Percentiles rank a stretch among this genome's conserved stretches.
Conservation (phyloP, 2,888 invertebrate species). For the Julus scandinavius region DNA sequence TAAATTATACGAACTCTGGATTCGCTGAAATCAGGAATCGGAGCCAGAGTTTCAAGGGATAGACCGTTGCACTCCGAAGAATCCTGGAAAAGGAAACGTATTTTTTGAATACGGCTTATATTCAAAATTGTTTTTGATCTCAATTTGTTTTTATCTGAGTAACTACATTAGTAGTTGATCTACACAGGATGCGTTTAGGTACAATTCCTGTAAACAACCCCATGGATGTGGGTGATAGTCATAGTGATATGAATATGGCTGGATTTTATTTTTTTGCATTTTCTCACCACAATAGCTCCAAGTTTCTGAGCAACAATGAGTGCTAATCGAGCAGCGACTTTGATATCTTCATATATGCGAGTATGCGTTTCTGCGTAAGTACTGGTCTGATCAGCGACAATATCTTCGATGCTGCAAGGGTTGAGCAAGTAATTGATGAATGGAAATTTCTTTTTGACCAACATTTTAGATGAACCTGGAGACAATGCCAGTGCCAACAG, state of each 20-base stretch:
- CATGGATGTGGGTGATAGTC: too few species aligned
- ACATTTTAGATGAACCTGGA: background rate
- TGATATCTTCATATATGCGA: conserved; percentile 35
- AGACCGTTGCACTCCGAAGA: conserved; percentile 44
- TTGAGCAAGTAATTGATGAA: conserved; percentile 32
- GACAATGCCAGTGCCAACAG: conserved; percentile 25
- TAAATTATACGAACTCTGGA: background rate
- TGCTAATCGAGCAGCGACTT: background rate
- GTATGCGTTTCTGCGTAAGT: background rate
- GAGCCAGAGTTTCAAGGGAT: conserved; percentile 20
- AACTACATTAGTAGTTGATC: too few species aligned
- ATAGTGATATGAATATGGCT: background rate
- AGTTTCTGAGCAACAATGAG: conserved; percentile 35
- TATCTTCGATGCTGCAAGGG: conserved; percentile 19
- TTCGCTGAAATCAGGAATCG: conserved; percentile 22
- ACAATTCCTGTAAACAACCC: too few species aligned
- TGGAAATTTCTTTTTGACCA: conserved; percentile 29
- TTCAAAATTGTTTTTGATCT: too few species aligned
- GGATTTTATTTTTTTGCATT: background rate
- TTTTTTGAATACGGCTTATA: background rate
- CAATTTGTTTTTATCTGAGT: too few species aligned
- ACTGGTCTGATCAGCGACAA: background rate
- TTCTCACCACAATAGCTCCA: conserved; percentile 38
- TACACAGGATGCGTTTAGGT: too few species aligned
- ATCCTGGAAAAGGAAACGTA: background rate